Conservation (phyloP, 2,113 vertebrate species). For the Limanda limanda region DNA sequence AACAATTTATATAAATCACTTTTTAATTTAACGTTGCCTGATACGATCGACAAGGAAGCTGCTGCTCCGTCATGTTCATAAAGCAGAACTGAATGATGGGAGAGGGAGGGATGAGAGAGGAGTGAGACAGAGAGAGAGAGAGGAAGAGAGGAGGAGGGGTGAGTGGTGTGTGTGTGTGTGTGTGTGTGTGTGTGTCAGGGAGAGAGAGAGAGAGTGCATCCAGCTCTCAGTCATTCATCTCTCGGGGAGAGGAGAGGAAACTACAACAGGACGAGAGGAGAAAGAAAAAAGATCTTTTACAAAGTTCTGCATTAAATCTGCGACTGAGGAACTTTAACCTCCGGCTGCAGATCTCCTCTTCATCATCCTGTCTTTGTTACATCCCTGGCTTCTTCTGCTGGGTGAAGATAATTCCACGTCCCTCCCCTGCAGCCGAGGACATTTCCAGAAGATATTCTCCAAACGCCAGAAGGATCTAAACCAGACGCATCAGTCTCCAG, state of each 20-base stretch:
- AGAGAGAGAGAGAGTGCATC: slow-evolving; percentile 76
- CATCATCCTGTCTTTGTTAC: slow-evolving; percentile 6
- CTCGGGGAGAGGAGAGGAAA: slow-evolving; percentile 73
- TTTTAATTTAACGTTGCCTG: not conserved
- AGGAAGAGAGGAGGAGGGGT: slow-evolving; percentile 36
- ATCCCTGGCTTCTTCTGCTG: slow-evolving; percentile 14
- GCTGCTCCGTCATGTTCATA: slow-evolving; percentile 41
- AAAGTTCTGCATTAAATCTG: slow-evolving; percentile 17
- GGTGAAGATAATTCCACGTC: too few species aligned
- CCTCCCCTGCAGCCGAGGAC: slow-evolving; percentile 16
- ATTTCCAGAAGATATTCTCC: slow-evolving; percentile 18
- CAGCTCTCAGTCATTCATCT: slow-evolving; percentile 80
- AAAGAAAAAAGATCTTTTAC: not conserved
- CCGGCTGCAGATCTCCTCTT: not conserved
- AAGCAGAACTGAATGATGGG: slow-evolving; percentile 56
- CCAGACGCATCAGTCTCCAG: not conserved
- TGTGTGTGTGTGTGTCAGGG: slow-evolving; percentile 1
- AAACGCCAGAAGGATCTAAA: not conserved
- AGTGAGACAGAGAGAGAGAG: not conserved
- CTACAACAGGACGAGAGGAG: slow-evolving; percentile 56
- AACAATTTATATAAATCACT: too few species aligned
- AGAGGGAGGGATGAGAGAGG: slow-evolving; percentile 43
- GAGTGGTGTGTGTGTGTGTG: slow-evolving; percentile 17
- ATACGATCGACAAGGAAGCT: not conserved
- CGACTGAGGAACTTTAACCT: slow-evolving; percentile 8